Evolutionary conservation across 2,113 vertebrate genomes (phyloP).

Genomic region (Peromyscus polionotus): DNA sequence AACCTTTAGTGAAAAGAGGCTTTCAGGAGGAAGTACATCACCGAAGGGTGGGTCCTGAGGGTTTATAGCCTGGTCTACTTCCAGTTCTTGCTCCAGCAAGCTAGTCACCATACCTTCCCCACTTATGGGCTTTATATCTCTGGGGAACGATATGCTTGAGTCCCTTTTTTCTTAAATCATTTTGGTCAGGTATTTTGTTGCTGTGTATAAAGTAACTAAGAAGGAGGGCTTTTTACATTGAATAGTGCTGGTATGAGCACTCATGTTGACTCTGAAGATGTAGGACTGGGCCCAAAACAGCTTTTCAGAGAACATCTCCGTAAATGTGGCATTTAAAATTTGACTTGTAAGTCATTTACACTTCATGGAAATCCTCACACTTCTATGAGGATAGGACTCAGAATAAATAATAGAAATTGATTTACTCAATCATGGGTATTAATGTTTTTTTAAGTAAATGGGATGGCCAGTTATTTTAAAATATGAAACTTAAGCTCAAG

Average conservation of each 20-base stretch:
- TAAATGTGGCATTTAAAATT: not conserved
- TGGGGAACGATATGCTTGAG: not conserved
- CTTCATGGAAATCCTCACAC: not conserved
- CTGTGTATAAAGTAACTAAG: not conserved
- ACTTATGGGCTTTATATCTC: too few species aligned
- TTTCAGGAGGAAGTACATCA: not conserved
- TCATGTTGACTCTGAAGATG: not conserved
- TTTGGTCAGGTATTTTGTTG: not conserved
- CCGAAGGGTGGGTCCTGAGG: too few species aligned
- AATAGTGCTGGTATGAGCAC: not conserved
- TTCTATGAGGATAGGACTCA: not conserved
- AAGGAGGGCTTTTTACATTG: not conserved
- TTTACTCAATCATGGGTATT: not conserved
- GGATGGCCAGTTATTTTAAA: constrained; percentile 2
- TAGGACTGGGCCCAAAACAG: not conserved
- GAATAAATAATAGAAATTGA: not conserved
- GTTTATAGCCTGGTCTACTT: not conserved
- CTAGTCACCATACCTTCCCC: not conserved
- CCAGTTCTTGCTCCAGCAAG: too few species aligned
- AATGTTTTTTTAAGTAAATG: not conserved
- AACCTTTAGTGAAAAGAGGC: not conserved
- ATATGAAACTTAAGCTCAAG: not conserved
- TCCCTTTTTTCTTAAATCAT: too few species aligned
- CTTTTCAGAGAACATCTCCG: not conserved
- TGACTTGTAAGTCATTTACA: not conserved